Conservation (phyloP, 2,888 invertebrate genomes). For the Graphium colonna region DNA sequence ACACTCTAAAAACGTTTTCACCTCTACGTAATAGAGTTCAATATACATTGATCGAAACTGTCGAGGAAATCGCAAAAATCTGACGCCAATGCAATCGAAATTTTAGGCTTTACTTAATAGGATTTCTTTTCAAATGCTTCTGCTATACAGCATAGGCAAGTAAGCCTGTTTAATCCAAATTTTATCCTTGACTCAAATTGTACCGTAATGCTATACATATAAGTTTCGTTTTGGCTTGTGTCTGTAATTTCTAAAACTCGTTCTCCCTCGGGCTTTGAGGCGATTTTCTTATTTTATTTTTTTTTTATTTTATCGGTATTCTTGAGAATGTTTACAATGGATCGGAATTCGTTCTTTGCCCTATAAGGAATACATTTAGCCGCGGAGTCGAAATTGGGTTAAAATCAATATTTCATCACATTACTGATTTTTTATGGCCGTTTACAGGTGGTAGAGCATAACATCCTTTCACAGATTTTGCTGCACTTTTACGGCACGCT, state of each 20-base stretch:
- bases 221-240: neutral
- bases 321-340: constrained; percentile 18
- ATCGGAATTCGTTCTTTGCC: constrained; percentile 6
- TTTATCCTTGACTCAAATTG: neutral
- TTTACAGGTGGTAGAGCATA: no score
- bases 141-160: no score
- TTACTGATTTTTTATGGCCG: no score
- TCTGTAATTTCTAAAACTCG: constrained; percentile 9
- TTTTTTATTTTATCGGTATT: constrained; percentile 14
- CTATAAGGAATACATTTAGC: constrained; percentile 1
- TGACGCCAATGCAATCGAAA: neutral
- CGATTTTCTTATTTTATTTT: constrained; percentile 7
- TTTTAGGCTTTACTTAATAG: neutral
- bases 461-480: no score
- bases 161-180: neutral
- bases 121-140: neutral
- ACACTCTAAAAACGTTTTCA: constrained; percentile 5
- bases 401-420: no score
- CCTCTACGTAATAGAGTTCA: neutral
- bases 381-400: no score
- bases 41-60: neutral
- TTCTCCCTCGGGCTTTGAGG: constrained; percentile 14
- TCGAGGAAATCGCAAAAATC: constrained; percentile 3
- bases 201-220: neutral
- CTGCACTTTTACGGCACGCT: no score